Evolutionary conservation across 2,113 vertebrate genomes (phyloP).

Genomic region (Actinemys pallida): DNA sequence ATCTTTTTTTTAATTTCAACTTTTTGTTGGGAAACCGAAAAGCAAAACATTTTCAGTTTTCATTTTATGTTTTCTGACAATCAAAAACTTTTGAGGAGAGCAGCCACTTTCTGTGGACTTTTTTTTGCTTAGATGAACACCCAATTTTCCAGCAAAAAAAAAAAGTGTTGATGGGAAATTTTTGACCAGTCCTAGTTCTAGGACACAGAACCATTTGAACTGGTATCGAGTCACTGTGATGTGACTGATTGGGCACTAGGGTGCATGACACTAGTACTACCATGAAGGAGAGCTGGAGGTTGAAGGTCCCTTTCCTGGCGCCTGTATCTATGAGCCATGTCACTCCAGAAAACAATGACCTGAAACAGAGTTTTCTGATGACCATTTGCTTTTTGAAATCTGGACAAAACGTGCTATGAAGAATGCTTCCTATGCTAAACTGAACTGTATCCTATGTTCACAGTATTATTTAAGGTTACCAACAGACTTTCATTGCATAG

Average conservation of each 20-base stretch:
- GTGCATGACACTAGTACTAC: not conserved
- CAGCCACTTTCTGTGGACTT: not conserved
- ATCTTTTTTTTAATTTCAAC: not conserved
- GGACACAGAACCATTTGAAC: not conserved
- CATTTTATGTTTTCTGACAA: not conserved
- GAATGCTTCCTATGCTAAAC: not conserved
- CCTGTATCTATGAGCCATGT: not conserved
- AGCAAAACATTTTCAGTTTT: not conserved
- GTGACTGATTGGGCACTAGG: not conserved
- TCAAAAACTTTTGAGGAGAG: not conserved
- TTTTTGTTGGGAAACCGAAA: not conserved
- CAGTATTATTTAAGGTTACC: not conserved
- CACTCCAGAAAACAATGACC: not conserved
- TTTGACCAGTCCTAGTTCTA: not conserved
- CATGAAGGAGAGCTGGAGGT: not conserved
- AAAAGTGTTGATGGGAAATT: rapidly evolving
- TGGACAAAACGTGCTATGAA: not conserved
- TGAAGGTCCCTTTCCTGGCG: not conserved
- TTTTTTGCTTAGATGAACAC: not conserved
- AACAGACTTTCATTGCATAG: constrained; percentile 27
- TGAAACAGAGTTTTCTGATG: constrained; percentile 23
- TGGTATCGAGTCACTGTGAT: not conserved
- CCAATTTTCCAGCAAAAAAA: not conserved
- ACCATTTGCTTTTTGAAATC: not conserved
- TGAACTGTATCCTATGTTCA: constrained; percentile 10